Conservation (phyloP, 1,140 invertebrate species). For the Luehdorfia chinensis region DNA sequence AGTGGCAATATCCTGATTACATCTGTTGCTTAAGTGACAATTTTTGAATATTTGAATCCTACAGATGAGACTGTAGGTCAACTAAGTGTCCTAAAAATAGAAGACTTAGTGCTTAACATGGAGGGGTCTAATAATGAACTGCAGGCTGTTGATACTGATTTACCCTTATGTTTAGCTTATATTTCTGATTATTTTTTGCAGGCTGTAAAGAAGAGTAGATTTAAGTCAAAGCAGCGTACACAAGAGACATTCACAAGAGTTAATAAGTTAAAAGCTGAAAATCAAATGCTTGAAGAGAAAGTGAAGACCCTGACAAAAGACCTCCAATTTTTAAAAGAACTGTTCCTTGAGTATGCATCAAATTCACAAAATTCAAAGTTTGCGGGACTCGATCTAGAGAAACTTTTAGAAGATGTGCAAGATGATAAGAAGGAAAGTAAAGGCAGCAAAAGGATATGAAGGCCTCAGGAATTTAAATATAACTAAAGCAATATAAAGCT, state of each 20-base stretch:
- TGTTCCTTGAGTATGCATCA: constrained; percentile 90
- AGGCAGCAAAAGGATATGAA: constrained; percentile 20
- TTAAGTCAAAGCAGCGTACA: constrained; percentile 90
- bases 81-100: too few species aligned
- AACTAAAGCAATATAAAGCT: too few species aligned
- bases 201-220: constrained; percentile 93
- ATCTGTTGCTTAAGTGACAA: too few species aligned
- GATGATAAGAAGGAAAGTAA: constrained; percentile 51
- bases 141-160: too few species aligned
- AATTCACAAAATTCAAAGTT: constrained; percentile 74
- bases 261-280: constrained; percentile 87
- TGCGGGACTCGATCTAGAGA: constrained; percentile 74
- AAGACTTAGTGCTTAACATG: too few species aligned
- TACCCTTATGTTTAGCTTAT: too few species aligned
- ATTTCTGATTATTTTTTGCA: constrained; percentile 62
- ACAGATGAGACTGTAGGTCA: too few species aligned
- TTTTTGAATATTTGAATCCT: too few species aligned
- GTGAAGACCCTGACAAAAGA: constrained; percentile 91
- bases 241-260: constrained; percentile 89
- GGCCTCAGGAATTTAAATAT: too few species aligned
- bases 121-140: too few species aligned
- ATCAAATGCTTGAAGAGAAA: constrained; percentile 90
- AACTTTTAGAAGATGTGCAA: constrained; percentile 73
- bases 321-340: constrained; percentile 89
- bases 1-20: too few species aligned